Percentiles rank a stretch among this genome's conserved stretches.
These are phyloP conservation scores for Sardinella longiceps DNA, from an alignment of 2,797 vertebrate species.

Conservation along the genomic window DNA sequence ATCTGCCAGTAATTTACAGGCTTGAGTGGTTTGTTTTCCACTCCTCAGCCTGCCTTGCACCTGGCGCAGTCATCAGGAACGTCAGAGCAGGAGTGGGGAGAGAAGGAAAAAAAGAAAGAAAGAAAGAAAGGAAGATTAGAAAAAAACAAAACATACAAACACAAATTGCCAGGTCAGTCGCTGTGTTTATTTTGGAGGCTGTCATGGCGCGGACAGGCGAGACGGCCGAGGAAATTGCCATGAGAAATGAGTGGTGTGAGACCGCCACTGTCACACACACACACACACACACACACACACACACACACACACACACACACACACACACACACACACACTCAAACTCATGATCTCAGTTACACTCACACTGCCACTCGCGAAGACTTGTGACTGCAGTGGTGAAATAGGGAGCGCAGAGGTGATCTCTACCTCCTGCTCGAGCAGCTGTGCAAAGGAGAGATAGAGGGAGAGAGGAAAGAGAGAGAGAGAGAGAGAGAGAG, in stretches of 20 bases:
- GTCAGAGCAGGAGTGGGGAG: neutral
- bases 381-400: neutral
- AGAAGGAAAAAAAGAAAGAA: neutral
- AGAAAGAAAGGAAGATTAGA: neutral
- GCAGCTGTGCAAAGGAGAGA: neutral
- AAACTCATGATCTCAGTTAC: neutral
- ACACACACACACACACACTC: neutral
- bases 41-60: neutral
- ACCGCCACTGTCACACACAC: neutral
- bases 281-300: neutral
- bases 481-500: neutral
- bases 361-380: neutral
- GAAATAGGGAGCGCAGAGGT: constrained; percentile 5
- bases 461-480: neutral
- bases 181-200: neutral
- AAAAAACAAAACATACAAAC: constrained; percentile 11
- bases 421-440: neutral
- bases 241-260: constrained; percentile 40
- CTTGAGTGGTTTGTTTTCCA: constrained; percentile 21
- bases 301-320: neutral
- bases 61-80: neutral
- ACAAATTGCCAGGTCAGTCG: constrained; percentile 26
- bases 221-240: constrained; percentile 27
- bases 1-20: constrained; percentile 9
- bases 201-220: neutral